A percentile compares a stretch with the other conserved stretches of the same genome.
Evolutionary conservation across 2,888 invertebrate genomes (phyloP).

Genomic region (Drosophila macrospina): DNA sequence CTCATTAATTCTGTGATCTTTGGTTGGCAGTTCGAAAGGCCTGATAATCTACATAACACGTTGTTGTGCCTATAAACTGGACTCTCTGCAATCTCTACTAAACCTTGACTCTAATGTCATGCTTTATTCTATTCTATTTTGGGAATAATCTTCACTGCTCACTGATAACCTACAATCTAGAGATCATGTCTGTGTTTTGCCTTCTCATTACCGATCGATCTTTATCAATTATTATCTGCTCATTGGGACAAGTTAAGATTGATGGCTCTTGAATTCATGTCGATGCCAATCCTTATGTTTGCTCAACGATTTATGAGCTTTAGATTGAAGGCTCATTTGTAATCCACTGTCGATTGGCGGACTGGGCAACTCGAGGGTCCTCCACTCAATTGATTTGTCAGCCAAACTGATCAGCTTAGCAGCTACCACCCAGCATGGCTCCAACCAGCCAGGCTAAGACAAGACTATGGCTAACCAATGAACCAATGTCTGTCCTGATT

Average conservation of each 20-base stretch:
- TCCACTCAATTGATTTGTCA: constrained; percentile 69
- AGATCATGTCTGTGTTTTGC: not conserved
- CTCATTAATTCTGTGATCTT: constrained; percentile 45
- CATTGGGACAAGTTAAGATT: constrained; percentile 42
- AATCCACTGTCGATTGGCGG: constrained; percentile 54
- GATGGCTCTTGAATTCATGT: constrained; percentile 42
- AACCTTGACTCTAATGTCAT: constrained; percentile 8
- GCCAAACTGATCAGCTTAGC: constrained; percentile 40
- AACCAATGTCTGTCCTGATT: constrained; percentile 27
- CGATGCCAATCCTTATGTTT: constrained; percentile 6
- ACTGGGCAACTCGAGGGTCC: constrained; percentile 38
- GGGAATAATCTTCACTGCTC: not conserved
- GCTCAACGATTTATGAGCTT: constrained; percentile 64
- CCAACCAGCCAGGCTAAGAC: constrained; percentile 13
- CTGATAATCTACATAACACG: constrained; percentile 37
- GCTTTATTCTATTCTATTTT: not conserved
- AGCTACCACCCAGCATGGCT: constrained; percentile 46
- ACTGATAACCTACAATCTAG: not conserved
- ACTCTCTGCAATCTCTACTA: constrained; percentile 2
- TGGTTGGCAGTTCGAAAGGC: constrained; percentile 1
- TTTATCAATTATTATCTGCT: not conserved
- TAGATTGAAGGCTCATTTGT: constrained; percentile 65
- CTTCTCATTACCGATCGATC: not conserved
- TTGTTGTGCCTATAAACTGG: constrained; percentile 10
- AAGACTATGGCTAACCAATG: constrained; percentile 13